These are phyloP conservation scores for Noctilio leporinus DNA, from an alignment of 2,113 vertebrate genomes.

Conservation along the genomic window DNA sequence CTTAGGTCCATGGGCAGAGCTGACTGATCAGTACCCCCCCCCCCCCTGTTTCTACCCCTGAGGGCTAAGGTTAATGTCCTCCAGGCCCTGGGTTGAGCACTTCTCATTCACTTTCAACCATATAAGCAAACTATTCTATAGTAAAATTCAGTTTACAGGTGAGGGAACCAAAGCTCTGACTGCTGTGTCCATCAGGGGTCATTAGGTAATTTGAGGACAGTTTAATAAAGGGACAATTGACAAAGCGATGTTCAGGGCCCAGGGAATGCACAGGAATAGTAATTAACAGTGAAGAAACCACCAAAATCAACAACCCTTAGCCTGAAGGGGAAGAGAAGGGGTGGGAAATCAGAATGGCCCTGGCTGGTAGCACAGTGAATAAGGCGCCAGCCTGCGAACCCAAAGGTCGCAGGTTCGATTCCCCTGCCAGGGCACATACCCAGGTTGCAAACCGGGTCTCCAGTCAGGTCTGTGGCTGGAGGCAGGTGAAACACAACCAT, in stretches of 20 bases:
- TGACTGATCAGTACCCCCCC: too few species aligned
- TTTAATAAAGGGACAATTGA: not conserved
- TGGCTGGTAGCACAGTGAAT: too few species aligned
- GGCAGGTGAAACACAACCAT: too few species aligned
- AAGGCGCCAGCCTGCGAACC: too few species aligned
- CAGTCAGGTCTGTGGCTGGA: too few species aligned
- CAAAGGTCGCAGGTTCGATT: too few species aligned
- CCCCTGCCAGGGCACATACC: too few species aligned
- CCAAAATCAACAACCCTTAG: not conserved
- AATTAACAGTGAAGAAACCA: not conserved
- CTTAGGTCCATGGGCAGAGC: not conserved
- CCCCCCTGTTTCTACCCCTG: not conserved
- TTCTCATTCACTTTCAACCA: not conserved
- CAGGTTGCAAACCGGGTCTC: too few species aligned
- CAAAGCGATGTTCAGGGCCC: not conserved
- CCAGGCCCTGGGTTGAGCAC: not conserved
- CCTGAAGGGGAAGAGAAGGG: not conserved
- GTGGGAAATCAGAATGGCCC: not conserved
- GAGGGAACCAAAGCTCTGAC: not conserved
- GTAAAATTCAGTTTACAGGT: not conserved
- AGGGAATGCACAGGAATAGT: not conserved
- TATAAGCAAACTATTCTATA: not conserved
- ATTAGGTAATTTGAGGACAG: not conserved
- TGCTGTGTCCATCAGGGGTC: not conserved
- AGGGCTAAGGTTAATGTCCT: too few species aligned